phyloP scores from a whole-genome alignment of 1,140 invertebrate genomes.

The Zeugodacus cucurbitae region DNA sequence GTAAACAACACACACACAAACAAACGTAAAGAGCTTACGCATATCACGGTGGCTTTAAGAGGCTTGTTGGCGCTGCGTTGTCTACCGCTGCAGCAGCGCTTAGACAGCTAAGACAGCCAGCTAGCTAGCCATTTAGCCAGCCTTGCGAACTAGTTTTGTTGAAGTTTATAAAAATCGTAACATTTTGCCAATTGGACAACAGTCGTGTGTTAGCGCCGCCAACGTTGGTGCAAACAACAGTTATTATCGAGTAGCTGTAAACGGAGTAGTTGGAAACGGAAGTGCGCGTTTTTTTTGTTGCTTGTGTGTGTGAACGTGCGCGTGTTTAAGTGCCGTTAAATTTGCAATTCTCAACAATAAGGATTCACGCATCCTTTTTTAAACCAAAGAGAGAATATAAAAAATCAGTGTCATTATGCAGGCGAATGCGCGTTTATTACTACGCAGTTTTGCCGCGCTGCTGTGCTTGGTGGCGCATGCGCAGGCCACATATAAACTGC shows the following conservation, averaged over 20 bases:
- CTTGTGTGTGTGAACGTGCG: background rate
- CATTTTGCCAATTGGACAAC: slow-evolving; percentile 1
- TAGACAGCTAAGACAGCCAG: background rate
- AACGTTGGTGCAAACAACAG: slow-evolving; percentile 24
- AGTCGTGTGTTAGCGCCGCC: slow-evolving; percentile 33
- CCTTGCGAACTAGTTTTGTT: background rate
- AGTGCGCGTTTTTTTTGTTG: background rate
- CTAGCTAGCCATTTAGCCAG: background rate
- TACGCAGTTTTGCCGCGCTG: background rate
- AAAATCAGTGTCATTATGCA: background rate
- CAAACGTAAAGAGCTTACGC: background rate
- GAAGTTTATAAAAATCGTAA: slow-evolving; percentile 42
- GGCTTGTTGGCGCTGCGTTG: background rate
- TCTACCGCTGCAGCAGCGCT: background rate
- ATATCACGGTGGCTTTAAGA: background rate
- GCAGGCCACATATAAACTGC: slow-evolving; percentile 69
- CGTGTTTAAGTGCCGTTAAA: background rate
- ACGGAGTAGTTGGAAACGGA: background rate
- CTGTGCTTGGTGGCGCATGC: background rate
- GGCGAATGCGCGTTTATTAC: background rate
- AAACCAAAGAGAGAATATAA: background rate
- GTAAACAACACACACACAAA: background rate
- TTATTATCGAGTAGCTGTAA: background rate
- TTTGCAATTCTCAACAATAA: background rate
- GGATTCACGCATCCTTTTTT: background rate